Evolutionary conservation across 2,888 invertebrate species (phyloP), one percentile per base, ranked within the genome.

Genomic region (Lasioglossum leucozonium): DNA sequence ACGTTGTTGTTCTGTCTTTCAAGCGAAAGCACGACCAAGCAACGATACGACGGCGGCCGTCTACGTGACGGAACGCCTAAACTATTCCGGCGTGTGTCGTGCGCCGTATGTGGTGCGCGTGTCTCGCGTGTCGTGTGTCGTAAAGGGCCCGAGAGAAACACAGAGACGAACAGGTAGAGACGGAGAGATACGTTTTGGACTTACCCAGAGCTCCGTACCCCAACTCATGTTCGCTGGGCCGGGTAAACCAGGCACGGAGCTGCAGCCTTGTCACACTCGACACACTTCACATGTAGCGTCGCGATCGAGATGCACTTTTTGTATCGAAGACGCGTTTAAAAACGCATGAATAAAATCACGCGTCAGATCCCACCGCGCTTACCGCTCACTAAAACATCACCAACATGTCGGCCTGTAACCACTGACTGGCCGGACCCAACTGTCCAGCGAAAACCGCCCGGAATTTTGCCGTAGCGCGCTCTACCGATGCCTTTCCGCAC

Each of bases 161-260:
- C 74, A 40, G 69, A 76, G 79, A 71, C 62, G 55, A 72, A 78
- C 67, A 76, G 51, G 18, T 55, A 65, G 47, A 78, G 37, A 67
- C 67, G 1, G n/a, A 79, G 78, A 62, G 81, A 78, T 62, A 81
- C 37, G 47, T 37, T 84, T 69, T n/a, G 37, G 40, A 77, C 95
- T 95, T 92, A 95, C 95, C 95, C 95, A 95, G 91, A 95, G 94
- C 92, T 95, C 95, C 92, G 94, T 95, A 90, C 95, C 95, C 95
- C 95, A 95, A 94, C 95, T 95, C 95, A 95, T 95, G 92, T 92
- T 95, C 93, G 92, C 91, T 90, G 88, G 91, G 92, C 92, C 92
- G 92, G 93, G 90, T 91, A 89, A 92, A 92, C 93, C 93, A 91
- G 90, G 91, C 90, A 88, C 91, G 81, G 81, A 91, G 72, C 75